Evolutionary conservation across 2,113 vertebrate species (phyloP).

Genomic region (Mirza zaza): DNA sequence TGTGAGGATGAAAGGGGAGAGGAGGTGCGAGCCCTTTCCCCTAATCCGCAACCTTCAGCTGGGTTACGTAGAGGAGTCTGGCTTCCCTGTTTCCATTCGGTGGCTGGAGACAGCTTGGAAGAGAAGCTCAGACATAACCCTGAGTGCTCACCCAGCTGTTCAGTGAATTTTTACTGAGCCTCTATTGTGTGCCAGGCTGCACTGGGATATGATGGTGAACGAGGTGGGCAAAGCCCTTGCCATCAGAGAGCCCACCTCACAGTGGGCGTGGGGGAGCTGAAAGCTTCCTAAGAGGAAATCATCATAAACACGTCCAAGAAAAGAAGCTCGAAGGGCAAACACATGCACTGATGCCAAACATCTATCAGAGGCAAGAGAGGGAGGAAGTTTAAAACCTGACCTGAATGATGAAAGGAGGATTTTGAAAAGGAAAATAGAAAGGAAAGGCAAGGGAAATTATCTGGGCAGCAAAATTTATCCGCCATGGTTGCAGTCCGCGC

Average conservation of each 20-base stretch:
- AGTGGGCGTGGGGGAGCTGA: not conserved
- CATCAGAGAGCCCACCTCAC: not conserved
- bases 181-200: not conserved
- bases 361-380: not conserved
- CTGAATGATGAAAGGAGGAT: constrained; percentile 14
- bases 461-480: not conserved
- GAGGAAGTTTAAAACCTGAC: not conserved
- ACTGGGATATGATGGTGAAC: not conserved
- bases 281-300: not conserved
- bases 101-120: not conserved
- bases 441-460: constrained; percentile 7
- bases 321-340: constrained; percentile 22
- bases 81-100: not conserved
- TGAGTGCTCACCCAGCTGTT: not conserved
- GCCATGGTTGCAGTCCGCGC: not conserved
- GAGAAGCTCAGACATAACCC: not conserved
- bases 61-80: not conserved
- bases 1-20: not conserved
- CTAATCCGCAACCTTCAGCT: not conserved
- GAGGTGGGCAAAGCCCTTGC: not conserved
- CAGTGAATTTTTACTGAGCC: not conserved
- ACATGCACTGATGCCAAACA: not conserved
- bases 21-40: not conserved
- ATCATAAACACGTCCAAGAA: not conserved
- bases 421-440: constrained; percentile 1